Conservation (phyloP, 2,113 vertebrate species). For the Pelobates fuscus region DNA sequence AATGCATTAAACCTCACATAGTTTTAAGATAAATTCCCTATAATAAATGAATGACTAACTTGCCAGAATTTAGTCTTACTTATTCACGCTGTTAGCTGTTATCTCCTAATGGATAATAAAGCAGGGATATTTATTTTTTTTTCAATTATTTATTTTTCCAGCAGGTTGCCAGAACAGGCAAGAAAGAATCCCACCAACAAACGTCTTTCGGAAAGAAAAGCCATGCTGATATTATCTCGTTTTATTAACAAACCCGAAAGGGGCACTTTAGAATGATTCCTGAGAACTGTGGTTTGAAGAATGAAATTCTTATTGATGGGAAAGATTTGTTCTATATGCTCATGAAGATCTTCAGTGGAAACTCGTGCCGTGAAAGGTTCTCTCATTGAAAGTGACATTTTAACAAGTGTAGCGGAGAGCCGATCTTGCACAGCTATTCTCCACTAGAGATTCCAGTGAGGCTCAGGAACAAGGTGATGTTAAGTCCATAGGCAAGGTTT, state of each 20-base stretch:
- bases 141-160: slow-evolving; percentile 32
- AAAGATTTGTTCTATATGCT: slow-evolving; percentile 2
- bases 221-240: slow-evolving; percentile 15
- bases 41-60: slow-evolving; percentile 38
- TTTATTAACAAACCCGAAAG: neutral
- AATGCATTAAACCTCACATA: too few relatives aligned
- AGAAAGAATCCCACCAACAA: neutral
- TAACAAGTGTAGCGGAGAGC: too few relatives aligned
- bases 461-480: too few relatives aligned
- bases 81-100: slow-evolving; percentile 45
- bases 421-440: too few relatives aligned
- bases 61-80: slow-evolving; percentile 35
- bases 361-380: neutral
- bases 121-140: slow-evolving; percentile 49
- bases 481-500: too few relatives aligned
- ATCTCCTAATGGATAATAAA: slow-evolving; percentile 53
- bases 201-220: slow-evolving; percentile 8
- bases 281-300: neutral
- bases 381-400: neutral
- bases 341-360: slow-evolving; percentile 6
- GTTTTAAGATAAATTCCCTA: slow-evolving; percentile 1
- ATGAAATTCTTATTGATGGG: slow-evolving; percentile 1
- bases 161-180: neutral
- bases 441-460: too few relatives aligned
- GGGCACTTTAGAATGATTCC: neutral